Percentiles rank a stretch among this genome's conserved stretches.
Conservation (phyloP, 2,113 vertebrate species). For the Apistogramma diplotaenia region DNA sequence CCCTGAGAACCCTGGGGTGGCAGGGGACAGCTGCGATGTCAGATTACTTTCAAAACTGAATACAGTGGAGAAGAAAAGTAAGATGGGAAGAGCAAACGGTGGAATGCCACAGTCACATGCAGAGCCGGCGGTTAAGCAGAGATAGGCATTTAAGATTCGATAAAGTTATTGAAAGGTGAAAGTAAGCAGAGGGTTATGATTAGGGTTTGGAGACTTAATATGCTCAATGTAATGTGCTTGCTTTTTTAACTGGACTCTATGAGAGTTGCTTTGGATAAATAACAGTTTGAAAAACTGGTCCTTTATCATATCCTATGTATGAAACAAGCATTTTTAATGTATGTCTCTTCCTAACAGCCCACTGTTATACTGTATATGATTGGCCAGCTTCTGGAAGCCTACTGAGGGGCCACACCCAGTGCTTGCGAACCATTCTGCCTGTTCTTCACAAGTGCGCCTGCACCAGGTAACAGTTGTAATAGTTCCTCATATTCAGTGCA, state of each 20-base stretch:
- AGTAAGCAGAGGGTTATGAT: neutral
- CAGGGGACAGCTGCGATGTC: neutral
- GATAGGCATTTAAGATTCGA: neutral
- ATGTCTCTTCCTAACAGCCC: neutral
- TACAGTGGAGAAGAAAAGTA: neutral
- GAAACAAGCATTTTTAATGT: neutral
- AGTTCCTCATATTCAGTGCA: neutral
- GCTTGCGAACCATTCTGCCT: neutral
- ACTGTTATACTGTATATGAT: neutral
- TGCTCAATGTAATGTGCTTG: neutral
- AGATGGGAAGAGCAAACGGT: neutral
- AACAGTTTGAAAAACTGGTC: neutral
- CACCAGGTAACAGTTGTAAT: neutral
- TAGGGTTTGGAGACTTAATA: neutral
- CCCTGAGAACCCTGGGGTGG: conserved; percentile 80
- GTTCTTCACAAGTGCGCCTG: neutral
- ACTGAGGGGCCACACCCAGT: neutral
- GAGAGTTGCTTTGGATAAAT: neutral
- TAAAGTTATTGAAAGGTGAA: neutral
- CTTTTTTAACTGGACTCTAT: neutral
- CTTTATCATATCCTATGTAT: neutral
- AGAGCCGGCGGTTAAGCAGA: neutral
- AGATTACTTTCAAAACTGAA: neutral
- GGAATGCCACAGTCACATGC: neutral
- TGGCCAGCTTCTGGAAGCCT: neutral